Percentiles rank a stretch among this genome's conserved stretches.
Conservation (phyloP, 2,797 vertebrate species). For the Lateolabrax maculatus region DNA sequence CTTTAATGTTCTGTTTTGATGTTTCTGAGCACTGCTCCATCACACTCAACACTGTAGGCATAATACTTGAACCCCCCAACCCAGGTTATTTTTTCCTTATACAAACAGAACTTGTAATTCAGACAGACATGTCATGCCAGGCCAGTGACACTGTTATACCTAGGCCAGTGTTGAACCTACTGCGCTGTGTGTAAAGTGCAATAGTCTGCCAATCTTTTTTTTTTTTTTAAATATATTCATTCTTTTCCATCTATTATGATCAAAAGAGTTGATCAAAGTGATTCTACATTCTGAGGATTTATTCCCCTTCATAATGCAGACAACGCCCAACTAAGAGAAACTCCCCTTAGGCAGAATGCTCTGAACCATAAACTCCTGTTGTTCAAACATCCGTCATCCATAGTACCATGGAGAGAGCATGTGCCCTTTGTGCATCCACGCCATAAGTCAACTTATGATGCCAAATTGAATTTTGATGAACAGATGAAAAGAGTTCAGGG, state of each 20-base stretch:
- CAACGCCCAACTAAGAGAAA: not conserved
- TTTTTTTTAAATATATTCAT: not conserved
- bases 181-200: not conserved
- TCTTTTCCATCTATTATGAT: not conserved
- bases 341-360: not conserved
- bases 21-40: constrained; percentile 8
- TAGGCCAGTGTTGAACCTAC: not conserved
- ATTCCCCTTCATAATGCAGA: not conserved
- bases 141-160: not conserved
- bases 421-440: constrained; percentile 6
- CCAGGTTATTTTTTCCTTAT: not conserved
- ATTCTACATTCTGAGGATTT: not conserved
- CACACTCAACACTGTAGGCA: not conserved
- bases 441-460: constrained; percentile 51
- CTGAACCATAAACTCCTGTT: constrained; percentile 25
- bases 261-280: not conserved
- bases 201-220: not conserved
- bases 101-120: not conserved
- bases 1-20: constrained; percentile 13
- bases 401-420: not conserved
- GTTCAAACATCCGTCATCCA: constrained; percentile 46
- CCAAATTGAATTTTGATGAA: constrained; percentile 51
- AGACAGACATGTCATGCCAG: not conserved
- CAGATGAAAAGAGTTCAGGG: constrained; percentile 15
- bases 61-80: not conserved